Percentiles rank a stretch among this genome's conserved stretches.
Conservation (phyloP, 2,797 vertebrate genomes). For the Anisognathus igniventris region DNA sequence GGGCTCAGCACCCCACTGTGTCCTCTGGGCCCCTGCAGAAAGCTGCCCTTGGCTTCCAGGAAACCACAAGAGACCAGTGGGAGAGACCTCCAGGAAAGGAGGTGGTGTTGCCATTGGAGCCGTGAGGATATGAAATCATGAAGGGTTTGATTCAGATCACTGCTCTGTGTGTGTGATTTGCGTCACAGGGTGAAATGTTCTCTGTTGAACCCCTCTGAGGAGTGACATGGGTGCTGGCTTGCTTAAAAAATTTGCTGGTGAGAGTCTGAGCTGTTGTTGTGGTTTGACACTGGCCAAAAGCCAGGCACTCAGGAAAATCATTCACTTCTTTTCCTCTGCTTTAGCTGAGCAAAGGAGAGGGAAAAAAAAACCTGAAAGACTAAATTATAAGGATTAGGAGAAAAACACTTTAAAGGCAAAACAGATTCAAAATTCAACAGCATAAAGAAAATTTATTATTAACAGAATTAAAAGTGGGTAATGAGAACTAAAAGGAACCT, state of each 20-base stretch:
- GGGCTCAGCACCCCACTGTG: not conserved
- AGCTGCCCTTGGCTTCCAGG: not conserved
- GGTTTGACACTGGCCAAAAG: not conserved
- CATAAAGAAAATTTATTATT: not conserved
- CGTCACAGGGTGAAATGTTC: not conserved
- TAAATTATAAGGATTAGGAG: not conserved
- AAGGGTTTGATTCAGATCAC: not conserved
- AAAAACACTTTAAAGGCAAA: not conserved
- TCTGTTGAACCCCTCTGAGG: not conserved
- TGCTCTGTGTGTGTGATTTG: not conserved
- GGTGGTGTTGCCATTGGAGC: not conserved
- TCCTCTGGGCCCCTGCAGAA: not conserved
- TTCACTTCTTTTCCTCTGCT: not conserved
- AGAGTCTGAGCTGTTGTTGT: not conserved
- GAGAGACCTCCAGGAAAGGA: conserved; percentile 34
- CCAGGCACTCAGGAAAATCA: not conserved
- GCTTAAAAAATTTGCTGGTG: not conserved
- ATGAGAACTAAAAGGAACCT: not conserved
- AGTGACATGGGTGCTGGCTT: not conserved
- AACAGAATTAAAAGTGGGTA: not conserved
- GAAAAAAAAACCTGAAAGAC: not conserved
- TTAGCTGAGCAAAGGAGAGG: not conserved
- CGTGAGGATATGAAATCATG: not conserved
- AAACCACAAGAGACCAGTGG: not conserved
- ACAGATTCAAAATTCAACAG: not conserved